Base-by-base conservation (phyloP, 2,888 invertebrate genomes). In the Piscicola geometra region DNA sequence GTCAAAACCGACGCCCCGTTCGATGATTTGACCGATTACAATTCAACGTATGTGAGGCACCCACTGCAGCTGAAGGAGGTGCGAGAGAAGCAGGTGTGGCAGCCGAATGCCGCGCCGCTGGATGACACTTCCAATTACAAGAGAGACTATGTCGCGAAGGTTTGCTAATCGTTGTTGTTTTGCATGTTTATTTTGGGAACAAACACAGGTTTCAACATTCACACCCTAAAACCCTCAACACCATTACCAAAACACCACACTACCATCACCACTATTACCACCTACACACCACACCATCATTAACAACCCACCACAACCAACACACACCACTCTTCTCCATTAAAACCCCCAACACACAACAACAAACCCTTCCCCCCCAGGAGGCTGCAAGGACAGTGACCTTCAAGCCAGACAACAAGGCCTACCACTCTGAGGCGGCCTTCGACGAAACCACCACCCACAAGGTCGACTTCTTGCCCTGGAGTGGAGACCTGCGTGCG, bases 371-470 rank as follows among this genome's bases (percentile, higher is more conserved):
- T 9, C 41, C 41, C 5, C 5, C 15, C 2, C n/a, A 73, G 75
- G 77, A 78, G 15, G 69, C n/a, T 12, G 78, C 77, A 3, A 82
- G 81, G 67, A 79, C 80, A 41, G 78, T 78, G 33, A 83, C 83
- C 76, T 84, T 81, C 75, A 85, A 84, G 74, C 86, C 86, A 0
- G 82, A 81, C n/a, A 78, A 80, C 30, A 78, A 78, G 12, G 83
- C 84, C 3, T 84, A 82, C 79, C 80, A 81, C 41, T 84, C 84
- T 1, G 81, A 82, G 28, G 83, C 83, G 12, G 85, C 84, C 2
- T 82, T 86, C 56, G 82, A 84, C 35, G 84, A 81, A 76, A 80
- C 79, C 47, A 86, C 86, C 32, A 86, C 86, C 0, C 81, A 81
- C 60, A 76, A 76, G 60, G 52, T 35, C 18, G 80, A 80, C 76